Base-by-base conservation (phyloP, 2,797 vertebrate species). In the Antrozous pallidus region DNA sequence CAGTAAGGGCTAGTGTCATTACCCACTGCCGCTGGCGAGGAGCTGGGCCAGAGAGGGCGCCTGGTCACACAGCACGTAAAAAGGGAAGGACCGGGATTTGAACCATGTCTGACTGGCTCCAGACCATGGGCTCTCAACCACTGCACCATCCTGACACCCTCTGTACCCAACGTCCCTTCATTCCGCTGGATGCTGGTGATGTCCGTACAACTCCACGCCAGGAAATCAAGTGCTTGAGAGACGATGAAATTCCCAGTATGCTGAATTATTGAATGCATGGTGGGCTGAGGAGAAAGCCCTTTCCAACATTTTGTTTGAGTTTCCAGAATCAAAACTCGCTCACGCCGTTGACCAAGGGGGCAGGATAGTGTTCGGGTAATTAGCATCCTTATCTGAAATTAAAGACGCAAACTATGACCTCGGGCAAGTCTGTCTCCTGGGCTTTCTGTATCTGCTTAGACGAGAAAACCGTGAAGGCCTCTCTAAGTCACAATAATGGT, bases 281-380 rank as follows among this genome's bases (percentile, higher is more conserved):
- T 42, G 20, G 67, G 6, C 56, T 69, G n/a, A 63, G 74, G 63
- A 86, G 26, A 38, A 54, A 31, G 13, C 56, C n/a, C 17, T 51
- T 47, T 7, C 26, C 20, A 70, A 73, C 84, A 74, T n/a, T 94
- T 90, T 75, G 33, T 40, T 67, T 67, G 84, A 77, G 22, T 90
- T 94, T 93, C 81, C 26, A 56, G 81, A 86, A 80, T 78, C 63
- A 93, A 79, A 82, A 40, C 45, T 40, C 56, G n/a, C 45, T 45
- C 51, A 80, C 3, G 24, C 38, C 28, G 4, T 26, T 79, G 63
- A 58, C 42, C 13, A 17, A 33, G 11, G 9, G 5, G 6, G 4
- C 45, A 88, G 45, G 31, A 1, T 8, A 5, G 18, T 36, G 1
- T 33, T 38, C 61, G 84, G 40, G n/a, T 65, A 51, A 71, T 77